A percentile compares a stretch with the other conserved stretches of the same genome.
Conservation (phyloP, 2,888 invertebrate genomes). For the Perithous albicinctus region DNA sequence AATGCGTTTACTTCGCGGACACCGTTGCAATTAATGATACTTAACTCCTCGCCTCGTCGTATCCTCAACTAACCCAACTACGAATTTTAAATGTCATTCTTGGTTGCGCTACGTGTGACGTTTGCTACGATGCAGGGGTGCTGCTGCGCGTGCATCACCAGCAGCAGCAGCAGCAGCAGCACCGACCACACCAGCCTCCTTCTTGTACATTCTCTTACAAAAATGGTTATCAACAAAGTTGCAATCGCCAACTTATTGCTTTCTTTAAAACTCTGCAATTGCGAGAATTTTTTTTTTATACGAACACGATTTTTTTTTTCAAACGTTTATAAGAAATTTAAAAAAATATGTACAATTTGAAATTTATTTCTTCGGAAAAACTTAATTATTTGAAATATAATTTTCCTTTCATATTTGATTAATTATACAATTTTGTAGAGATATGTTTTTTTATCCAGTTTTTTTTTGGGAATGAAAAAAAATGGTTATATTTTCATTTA, state of each 20-base stretch:
- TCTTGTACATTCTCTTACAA: constrained; percentile 34
- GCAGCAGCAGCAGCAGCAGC: constrained; percentile 38
- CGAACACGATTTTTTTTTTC: too few relatives aligned
- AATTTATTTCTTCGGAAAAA: too few relatives aligned
- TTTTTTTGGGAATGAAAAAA: not conserved
- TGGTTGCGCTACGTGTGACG: constrained; percentile 51
- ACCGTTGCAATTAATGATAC: not conserved
- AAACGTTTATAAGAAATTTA: too few relatives aligned
- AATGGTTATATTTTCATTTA: not conserved
- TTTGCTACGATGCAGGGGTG: constrained; percentile 46
- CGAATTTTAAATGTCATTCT: constrained; percentile 67
- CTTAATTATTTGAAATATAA: too few relatives aligned
- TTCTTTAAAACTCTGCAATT: not conserved
- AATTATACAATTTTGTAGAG: too few relatives aligned
- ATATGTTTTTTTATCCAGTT: too few relatives aligned
- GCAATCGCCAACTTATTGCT: not conserved
- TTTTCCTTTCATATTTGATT: too few relatives aligned
- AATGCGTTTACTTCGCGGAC: not conserved
- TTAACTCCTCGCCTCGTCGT: constrained; percentile 34
- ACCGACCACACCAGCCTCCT: constrained; percentile 22
- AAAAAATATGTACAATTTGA: too few relatives aligned
- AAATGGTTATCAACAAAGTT: constrained; percentile 1
- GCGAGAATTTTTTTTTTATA: too few relatives aligned
- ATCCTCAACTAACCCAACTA: constrained; percentile 53
- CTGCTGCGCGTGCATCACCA: constrained; percentile 39